Percentiles rank a stretch among this genome's conserved stretches.
Conservation (phyloP, 1,140 invertebrate species). For the Sycobia sp. region DNA sequence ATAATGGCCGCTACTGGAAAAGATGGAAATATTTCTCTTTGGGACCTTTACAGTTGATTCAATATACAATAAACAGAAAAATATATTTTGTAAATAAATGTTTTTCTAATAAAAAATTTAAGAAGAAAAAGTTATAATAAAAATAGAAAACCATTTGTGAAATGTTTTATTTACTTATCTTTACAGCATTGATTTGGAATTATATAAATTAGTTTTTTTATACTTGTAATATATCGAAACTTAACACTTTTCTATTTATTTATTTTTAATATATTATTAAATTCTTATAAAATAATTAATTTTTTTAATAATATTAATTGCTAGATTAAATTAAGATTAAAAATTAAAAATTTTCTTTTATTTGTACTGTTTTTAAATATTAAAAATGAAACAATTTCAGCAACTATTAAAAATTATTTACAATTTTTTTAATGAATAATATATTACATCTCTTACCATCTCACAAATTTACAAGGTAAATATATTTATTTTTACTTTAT, state of each 20-base stretch:
- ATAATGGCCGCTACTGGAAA: conserved; percentile 74
- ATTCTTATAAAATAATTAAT: not conserved
- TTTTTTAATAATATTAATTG: conserved; percentile 20
- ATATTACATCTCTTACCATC: not conserved
- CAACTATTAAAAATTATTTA: conserved; percentile 22
- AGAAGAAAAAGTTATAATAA: conserved; percentile 22
- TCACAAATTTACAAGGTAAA: conserved; percentile 5
- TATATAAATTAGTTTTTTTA: not conserved
- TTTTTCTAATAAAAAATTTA: conserved; percentile 31
- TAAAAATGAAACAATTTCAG: no score
- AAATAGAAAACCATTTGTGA: not conserved
- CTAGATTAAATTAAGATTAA: no score
- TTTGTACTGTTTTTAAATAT: no score
- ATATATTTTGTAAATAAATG: conserved; percentile 26
- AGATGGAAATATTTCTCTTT: conserved; percentile 74
- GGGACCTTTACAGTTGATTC: conserved; percentile 74
- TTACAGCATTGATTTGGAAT: not conserved
- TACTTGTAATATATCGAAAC: not conserved
- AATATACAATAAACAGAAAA: conserved; percentile 28
- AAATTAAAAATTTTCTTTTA: no score
- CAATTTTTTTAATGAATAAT: conserved; percentile 34
- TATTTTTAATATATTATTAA: no score
- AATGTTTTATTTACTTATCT: not conserved
- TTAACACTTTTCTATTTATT: no score
- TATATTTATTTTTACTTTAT: no score